Conservation (phyloP, 1,140 invertebrate genomes). For the Drosophila lini region DNA sequence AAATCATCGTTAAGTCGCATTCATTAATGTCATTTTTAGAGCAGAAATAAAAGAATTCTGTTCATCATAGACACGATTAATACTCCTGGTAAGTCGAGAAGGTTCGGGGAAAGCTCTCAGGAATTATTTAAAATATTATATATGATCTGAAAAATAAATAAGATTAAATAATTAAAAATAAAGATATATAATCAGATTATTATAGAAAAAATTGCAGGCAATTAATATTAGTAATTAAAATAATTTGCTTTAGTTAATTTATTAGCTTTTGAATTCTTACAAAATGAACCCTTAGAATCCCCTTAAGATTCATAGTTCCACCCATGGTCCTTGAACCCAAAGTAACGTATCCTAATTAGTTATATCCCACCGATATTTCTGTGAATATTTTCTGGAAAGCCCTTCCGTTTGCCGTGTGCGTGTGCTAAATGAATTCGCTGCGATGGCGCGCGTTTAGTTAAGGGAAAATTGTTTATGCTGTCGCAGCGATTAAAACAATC, state of each 20-base stretch:
- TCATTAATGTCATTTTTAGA: slow-evolving; percentile 1
- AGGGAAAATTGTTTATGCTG: slow-evolving; percentile 62
- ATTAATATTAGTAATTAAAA: too few species aligned
- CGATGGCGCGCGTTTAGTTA: slow-evolving; percentile 57
- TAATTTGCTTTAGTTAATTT: neutral
- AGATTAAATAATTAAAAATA: neutral
- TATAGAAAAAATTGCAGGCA: neutral
- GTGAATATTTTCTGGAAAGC: slow-evolving; percentile 40
- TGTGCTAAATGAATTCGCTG: slow-evolving; percentile 48
- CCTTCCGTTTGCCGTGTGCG: slow-evolving; percentile 42
- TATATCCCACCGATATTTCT: slow-evolving; percentile 37
- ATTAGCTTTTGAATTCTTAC: neutral
- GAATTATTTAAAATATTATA: too few species aligned
- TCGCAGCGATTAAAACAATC: slow-evolving; percentile 62
- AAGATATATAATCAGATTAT: neutral
- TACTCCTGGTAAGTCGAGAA: neutral
- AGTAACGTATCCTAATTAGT: slow-evolving; percentile 32
- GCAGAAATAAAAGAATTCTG: neutral
- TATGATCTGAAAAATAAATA: neutral
- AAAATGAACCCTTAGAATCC: neutral
- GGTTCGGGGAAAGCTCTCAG: too few species aligned
- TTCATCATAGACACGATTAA: neutral
- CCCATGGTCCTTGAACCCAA: slow-evolving; percentile 26
- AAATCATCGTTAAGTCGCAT: slow-evolving; percentile 12
- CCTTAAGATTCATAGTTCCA: neutral